A percentile compares a stretch with the other conserved stretches of the same genome.
Evolutionary conservation across 35 echinoderm and acorn worm genomes (phyloP).

Genomic region (Heliocidaris tuberculata): DNA sequence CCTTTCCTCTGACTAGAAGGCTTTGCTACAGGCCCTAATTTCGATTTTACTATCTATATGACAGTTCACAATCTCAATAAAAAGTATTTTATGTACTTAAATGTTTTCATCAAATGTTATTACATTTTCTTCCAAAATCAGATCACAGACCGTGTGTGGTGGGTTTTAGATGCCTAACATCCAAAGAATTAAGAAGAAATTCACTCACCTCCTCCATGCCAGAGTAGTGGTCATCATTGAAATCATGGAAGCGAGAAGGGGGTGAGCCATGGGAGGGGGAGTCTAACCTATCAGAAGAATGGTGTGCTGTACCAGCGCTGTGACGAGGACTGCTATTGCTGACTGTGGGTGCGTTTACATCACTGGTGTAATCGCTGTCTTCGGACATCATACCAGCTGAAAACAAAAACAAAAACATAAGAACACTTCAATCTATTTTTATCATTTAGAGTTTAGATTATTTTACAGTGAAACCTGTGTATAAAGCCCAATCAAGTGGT

Average conservation of each 20-base stretch:
- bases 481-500: too few species aligned
- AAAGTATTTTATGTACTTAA: too few species aligned
- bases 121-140: too few species aligned
- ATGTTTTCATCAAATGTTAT: too few species aligned
- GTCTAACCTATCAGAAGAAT: constrained; percentile 35
- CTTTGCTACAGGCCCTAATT: too few species aligned
- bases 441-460: too few species aligned
- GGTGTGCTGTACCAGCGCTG: constrained; percentile 48
- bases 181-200: not conserved
- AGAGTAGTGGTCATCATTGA: constrained; percentile 40
- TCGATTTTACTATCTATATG: too few species aligned
- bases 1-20: too few species aligned
- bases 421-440: not conserved
- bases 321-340: constrained; percentile 73
- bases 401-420: constrained; percentile 17
- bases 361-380: constrained; percentile 99
- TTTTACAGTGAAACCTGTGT: too few species aligned
- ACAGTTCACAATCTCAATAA: too few species aligned
- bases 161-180: too few species aligned
- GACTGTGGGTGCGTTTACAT: constrained; percentile 80
- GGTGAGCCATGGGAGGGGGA: not conserved
- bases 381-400: constrained; percentile 67
- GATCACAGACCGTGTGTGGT: too few species aligned
- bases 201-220: constrained; percentile 44
- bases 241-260: constrained; percentile 50